Evolutionary conservation across 2,888 invertebrate species (phyloP).

Genomic region (Venusia cambrica): DNA sequence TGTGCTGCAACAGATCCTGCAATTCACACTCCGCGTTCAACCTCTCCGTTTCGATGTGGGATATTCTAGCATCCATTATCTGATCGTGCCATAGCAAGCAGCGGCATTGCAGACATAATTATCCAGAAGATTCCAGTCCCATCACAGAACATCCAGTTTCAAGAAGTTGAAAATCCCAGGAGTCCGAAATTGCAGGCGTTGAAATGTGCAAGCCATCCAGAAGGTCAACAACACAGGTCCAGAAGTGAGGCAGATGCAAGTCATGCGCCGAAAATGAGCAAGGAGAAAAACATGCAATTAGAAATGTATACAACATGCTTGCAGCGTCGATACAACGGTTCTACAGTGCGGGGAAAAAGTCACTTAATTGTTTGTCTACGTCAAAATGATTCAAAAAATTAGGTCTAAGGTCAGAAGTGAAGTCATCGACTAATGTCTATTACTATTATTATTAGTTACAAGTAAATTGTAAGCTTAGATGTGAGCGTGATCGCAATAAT

Average conservation of each 20-base stretch:
- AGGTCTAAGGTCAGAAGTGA: too few relatives aligned
- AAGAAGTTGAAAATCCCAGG: constrained; percentile 27
- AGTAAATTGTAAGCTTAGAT: too few relatives aligned
- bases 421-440: too few relatives aligned
- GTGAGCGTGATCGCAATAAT: too few relatives aligned
- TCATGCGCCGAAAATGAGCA: constrained; percentile 38
- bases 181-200: constrained; percentile 24
- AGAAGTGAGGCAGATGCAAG: constrained; percentile 9
- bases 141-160: too few relatives aligned
- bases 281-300: constrained; percentile 72
- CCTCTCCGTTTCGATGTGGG: constrained; percentile 83
- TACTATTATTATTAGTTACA: too few relatives aligned
- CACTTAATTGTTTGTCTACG: too few relatives aligned
- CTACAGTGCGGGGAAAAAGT: too few relatives aligned
- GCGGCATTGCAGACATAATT: not conserved
- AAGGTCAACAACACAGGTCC: constrained; percentile 23
- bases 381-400: too few relatives aligned
- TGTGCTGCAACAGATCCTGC: constrained; percentile 85
- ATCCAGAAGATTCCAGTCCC: constrained; percentile 12
- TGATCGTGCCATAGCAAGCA: constrained; percentile 53
- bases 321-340: too few relatives aligned
- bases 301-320: too few relatives aligned
- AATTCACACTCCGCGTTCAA: constrained; percentile 80
- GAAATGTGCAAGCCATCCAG: constrained; percentile 40
- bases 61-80: constrained; percentile 83